phyloP scores from a whole-genome alignment of 2,888 invertebrate species.

The Eilema sororculum region DNA sequence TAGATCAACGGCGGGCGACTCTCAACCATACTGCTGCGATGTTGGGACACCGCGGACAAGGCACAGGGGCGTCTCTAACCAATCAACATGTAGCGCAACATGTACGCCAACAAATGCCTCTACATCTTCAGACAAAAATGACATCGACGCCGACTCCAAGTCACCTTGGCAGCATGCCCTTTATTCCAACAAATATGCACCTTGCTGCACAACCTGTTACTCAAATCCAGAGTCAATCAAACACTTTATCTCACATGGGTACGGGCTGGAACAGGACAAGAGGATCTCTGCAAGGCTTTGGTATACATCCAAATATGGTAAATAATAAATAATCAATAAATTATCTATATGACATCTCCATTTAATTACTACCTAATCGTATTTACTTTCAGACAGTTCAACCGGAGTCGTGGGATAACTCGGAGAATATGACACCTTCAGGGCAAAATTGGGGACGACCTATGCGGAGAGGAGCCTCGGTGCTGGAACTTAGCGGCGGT shows the following conservation, averaged over 20 bases:
- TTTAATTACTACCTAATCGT: background rate
- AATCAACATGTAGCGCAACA: constrained; percentile 65
- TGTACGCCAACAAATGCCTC: constrained; percentile 53
- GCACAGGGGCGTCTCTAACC: constrained; percentile 19
- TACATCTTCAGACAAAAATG: constrained; percentile 65
- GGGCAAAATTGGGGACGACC: constrained; percentile 72
- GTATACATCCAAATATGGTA: constrained; percentile 71
- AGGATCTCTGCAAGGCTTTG: constrained; percentile 70
- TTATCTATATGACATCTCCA: background rate
- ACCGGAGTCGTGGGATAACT: constrained; percentile 69
- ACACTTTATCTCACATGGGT: constrained; percentile 67
- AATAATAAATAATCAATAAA: background rate
- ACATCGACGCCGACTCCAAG: constrained; percentile 48
- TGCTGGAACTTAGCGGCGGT: constrained; percentile 73
- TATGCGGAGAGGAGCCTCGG: constrained; percentile 77
- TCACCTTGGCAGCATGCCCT: constrained; percentile 78
- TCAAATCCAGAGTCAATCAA: constrained; percentile 59
- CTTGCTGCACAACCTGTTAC: constrained; percentile 53
- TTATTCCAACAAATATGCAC: constrained; percentile 67
- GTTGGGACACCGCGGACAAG: constrained; percentile 38
- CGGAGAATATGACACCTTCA: constrained; percentile 54
- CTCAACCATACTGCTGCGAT: constrained; percentile 54
- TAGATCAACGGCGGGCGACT: constrained; percentile 70
- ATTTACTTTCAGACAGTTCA: constrained; percentile 42
- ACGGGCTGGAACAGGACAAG: constrained; percentile 73